These are phyloP conservation scores for Solen grandis DNA, from an alignment of 1,140 invertebrate genomes.

Conservation along the genomic window DNA sequence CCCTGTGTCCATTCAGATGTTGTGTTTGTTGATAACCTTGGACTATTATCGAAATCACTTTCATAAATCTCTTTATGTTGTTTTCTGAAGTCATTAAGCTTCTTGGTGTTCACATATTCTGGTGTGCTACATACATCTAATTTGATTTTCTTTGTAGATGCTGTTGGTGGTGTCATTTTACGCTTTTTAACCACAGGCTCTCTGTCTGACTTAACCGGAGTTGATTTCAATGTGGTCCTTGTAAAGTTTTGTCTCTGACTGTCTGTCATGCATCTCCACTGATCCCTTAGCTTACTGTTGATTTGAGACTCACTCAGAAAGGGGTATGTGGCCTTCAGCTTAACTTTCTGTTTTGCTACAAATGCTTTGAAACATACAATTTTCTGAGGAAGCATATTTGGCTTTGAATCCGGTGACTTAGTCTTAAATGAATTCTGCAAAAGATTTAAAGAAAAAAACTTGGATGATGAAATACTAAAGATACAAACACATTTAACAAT, in stretches of 20 bases:
- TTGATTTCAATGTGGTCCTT: slow-evolving; percentile 46
- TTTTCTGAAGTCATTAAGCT: slow-evolving; percentile 21
- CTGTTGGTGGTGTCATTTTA: slow-evolving; percentile 18
- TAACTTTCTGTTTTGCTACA: slow-evolving; percentile 56
- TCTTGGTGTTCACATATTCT: slow-evolving; percentile 21
- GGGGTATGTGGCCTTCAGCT: slow-evolving; percentile 64
- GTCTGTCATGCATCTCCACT: slow-evolving; percentile 62
- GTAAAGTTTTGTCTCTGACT: slow-evolving; percentile 53
- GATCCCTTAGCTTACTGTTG: slow-evolving; percentile 62
- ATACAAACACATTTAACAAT: too few species aligned
- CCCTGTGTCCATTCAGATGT: background rate
- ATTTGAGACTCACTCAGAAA: slow-evolving; percentile 70
- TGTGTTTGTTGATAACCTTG: too few species aligned
- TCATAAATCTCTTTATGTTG: slow-evolving; percentile 16
- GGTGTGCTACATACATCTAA: slow-evolving; percentile 9
- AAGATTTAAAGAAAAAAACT: too few species aligned
- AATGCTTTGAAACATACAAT: too few species aligned
- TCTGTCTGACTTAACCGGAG: slow-evolving; percentile 43
- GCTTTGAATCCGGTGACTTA: too few species aligned
- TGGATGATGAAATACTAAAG: too few species aligned
- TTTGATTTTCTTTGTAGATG: slow-evolving; percentile 18
- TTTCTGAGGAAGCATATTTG: too few species aligned
- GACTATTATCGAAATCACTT: slow-evolving; percentile 39
- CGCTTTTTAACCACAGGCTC: too few species aligned
- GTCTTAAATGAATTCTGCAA: too few species aligned